Evolutionary conservation across 2,113 vertebrate species (phyloP).

Genomic region (Rutilus rutilus): DNA sequence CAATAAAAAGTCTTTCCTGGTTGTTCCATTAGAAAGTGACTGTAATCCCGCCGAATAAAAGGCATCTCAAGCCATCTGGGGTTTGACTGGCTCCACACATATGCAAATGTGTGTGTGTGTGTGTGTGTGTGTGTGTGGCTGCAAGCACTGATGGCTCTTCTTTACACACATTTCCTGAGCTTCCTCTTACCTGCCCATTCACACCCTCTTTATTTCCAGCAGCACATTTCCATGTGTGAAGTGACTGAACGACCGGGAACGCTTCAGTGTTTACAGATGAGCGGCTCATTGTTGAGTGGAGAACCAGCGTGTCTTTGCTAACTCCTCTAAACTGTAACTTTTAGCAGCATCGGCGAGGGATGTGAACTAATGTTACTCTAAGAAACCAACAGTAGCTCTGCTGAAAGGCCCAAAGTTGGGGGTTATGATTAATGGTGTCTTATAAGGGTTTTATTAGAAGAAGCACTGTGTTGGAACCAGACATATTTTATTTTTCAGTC

Average conservation of each 20-base stretch:
- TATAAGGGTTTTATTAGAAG: not conserved
- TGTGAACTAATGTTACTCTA: slow-evolving; percentile 55
- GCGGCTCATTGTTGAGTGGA: slow-evolving; percentile 35
- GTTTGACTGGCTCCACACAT: slow-evolving; percentile 29
- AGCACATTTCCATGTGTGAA: slow-evolving; percentile 68
- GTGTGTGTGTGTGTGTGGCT: slow-evolving; percentile 16
- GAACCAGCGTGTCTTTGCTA: slow-evolving; percentile 35
- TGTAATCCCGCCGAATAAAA: slow-evolving; percentile 23
- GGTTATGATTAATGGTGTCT: not conserved
- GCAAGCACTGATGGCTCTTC: slow-evolving; percentile 41
- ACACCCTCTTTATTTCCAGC: slow-evolving; percentile 56
- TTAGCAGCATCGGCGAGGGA: slow-evolving; percentile 39
- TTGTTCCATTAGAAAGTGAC: not conserved
- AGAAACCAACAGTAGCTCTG: slow-evolving; percentile 26
- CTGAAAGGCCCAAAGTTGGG: not conserved
- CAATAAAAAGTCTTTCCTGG: slow-evolving; percentile 7
- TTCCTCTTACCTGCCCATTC: slow-evolving; percentile 58
- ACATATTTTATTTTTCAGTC: not conserved
- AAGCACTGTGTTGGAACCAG: not conserved
- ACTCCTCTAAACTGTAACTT: slow-evolving; percentile 52
- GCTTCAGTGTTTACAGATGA: slow-evolving; percentile 56
- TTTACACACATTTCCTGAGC: slow-evolving; percentile 56
- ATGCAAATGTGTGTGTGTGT: slow-evolving; percentile 32
- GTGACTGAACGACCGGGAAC: slow-evolving; percentile 48
- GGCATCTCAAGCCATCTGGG: slow-evolving; percentile 25